phyloP scores from a whole-genome alignment of 1,140 invertebrate species.

The Drusus annulatus region DNA sequence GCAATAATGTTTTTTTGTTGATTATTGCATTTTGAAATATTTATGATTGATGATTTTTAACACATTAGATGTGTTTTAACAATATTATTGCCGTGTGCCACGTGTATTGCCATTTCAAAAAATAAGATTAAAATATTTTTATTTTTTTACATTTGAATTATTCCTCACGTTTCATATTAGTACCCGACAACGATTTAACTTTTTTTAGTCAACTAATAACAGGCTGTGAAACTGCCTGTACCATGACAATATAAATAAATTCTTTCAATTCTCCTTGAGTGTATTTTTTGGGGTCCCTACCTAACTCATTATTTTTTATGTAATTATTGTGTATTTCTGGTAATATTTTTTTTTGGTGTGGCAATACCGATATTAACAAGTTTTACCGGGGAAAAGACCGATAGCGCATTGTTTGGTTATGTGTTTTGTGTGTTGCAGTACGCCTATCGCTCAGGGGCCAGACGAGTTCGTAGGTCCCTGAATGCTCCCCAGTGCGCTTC shows the following conservation, averaged over 20 bases:
- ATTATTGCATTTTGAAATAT: constrained; percentile 34
- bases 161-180: too few species aligned
- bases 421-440: constrained; percentile 64
- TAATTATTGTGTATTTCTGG: background rate
- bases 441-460: constrained; percentile 71
- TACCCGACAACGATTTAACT: too few species aligned
- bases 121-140: constrained; percentile 15
- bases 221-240: too few species aligned
- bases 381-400: constrained; percentile 18
- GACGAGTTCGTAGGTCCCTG: constrained; percentile 69
- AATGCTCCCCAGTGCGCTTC: constrained; percentile 59
- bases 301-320: too few species aligned
- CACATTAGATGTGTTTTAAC: constrained; percentile 21
- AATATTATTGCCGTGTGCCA: constrained; percentile 21
- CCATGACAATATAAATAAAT: too few species aligned
- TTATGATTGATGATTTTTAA: constrained; percentile 8
- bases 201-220: too few species aligned
- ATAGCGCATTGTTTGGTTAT: constrained; percentile 58
- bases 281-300: too few species aligned
- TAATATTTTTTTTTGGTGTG: constrained; percentile 6
- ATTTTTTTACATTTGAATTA: background rate
- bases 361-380: constrained; percentile 27
- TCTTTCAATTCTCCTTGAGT: too few species aligned
- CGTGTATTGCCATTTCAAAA: constrained; percentile 20
- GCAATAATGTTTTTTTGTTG: constrained; percentile 19